A percentile compares a stretch with the other conserved stretches of the same genome.
Conservation (phyloP, 2,797 vertebrate genomes). For the Peromyscus attwateri region DNA sequence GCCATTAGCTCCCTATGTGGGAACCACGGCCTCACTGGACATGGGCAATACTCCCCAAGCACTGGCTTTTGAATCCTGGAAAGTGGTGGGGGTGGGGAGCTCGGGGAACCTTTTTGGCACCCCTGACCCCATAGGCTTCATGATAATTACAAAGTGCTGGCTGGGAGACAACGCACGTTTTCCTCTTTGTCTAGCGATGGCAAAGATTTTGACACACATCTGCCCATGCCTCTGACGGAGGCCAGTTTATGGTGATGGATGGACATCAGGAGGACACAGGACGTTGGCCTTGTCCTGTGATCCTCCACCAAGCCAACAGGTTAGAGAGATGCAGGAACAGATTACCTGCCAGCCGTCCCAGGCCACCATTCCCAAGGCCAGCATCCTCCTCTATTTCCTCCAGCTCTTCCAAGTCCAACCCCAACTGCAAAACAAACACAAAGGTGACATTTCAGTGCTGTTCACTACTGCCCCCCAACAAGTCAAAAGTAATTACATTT, state of each 20-base stretch:
- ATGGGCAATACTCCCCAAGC: not conserved
- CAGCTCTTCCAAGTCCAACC: constrained; percentile 97
- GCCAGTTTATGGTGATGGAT: not conserved
- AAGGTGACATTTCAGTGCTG: not conserved
- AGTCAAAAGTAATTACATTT: not conserved
- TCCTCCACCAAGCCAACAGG: not conserved
- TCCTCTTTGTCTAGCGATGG: not conserved
- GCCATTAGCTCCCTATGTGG: not conserved
- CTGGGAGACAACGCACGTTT: not conserved
- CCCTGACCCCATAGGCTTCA: not conserved
- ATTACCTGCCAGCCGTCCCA: constrained; percentile 97
- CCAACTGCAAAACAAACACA: constrained; percentile 89
- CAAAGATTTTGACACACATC: constrained; percentile 10
- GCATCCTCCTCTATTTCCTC: constrained; percentile 99
- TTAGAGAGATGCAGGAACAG: not conserved
- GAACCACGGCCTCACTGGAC: not conserved
- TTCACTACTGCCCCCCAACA: not conserved
- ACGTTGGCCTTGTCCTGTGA: not conserved
- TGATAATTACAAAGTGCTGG: not conserved
- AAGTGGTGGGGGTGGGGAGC: not conserved
- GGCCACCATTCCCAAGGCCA: constrained; percentile 96
- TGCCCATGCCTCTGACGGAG: not conserved
- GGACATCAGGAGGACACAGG: not conserved
- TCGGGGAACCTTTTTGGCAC: too few relatives aligned
- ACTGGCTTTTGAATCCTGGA: not conserved